Evolutionary conservation across 2,797 vertebrate species (phyloP).

Genomic region (Avahi laniger): DNA sequence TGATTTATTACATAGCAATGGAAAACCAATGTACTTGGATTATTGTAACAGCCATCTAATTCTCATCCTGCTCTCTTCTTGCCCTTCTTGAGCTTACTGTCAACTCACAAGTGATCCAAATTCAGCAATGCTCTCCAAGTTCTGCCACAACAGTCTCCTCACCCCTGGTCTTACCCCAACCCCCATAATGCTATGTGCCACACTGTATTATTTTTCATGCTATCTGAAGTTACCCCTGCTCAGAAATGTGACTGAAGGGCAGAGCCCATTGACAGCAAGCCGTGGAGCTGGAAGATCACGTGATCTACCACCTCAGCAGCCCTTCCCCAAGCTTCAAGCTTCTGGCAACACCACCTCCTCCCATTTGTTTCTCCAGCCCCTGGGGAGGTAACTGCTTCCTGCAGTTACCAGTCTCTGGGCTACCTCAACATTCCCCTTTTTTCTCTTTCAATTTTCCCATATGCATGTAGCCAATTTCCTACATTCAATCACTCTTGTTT

Average conservation of each 20-base stretch:
- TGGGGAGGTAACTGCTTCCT: not conserved
- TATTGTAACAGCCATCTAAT: not conserved
- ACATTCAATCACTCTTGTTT: not conserved
- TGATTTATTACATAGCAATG: not conserved
- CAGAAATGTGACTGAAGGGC: not conserved
- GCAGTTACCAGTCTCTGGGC: not conserved
- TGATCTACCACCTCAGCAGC: too few species aligned
- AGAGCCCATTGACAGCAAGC: not conserved
- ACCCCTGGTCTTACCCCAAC: not conserved
- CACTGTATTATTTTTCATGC: not conserved
- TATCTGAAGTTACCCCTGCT: not conserved
- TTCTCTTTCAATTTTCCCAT: not conserved
- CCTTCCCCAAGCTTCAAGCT: not conserved
- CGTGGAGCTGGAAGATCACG: accelerated
- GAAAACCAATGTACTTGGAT: not conserved
- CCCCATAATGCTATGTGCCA: not conserved
- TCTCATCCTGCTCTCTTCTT: not conserved
- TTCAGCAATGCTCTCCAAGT: not conserved
- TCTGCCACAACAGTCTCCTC: not conserved
- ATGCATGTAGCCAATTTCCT: not conserved
- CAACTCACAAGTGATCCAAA: not conserved
- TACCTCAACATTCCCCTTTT: not conserved
- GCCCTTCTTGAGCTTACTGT: not conserved
- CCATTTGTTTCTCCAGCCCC: not conserved
- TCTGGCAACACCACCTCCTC: not conserved